Conservation (phyloP, 2,888 invertebrate genomes). For the Nemurella pictetii region DNA sequence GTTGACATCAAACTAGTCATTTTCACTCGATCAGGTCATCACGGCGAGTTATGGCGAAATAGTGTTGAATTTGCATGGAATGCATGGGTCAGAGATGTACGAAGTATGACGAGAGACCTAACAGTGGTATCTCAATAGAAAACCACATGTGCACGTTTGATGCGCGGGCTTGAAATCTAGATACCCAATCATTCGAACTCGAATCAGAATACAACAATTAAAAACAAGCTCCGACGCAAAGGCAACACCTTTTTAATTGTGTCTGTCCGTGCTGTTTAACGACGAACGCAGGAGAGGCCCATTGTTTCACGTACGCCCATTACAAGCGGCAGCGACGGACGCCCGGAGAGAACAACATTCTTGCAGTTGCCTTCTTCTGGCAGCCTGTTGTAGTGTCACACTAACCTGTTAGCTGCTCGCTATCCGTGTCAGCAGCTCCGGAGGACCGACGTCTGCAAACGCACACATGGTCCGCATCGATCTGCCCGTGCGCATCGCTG, state of each 20-base stretch:
- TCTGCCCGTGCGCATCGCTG: too few species aligned
- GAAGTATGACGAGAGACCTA: neutral
- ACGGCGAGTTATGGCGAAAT: neutral
- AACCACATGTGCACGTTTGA: neutral
- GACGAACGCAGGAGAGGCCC: neutral
- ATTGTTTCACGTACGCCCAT: neutral
- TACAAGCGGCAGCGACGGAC: neutral
- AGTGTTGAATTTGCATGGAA: neutral
- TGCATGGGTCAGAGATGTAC: neutral
- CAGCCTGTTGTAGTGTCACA: neutral
- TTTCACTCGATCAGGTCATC: neutral
- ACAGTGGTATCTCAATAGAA: neutral
- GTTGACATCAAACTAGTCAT: neutral
- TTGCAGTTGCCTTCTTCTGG: neutral
- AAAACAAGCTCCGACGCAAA: neutral
- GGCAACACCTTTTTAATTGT: neutral
- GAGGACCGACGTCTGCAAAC: neutral
- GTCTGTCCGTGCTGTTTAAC: neutral
- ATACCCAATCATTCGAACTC: neutral
- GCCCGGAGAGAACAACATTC: neutral
- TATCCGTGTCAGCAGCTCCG: neutral
- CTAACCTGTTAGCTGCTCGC: neutral
- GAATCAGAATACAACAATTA: neutral
- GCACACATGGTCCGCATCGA: too few species aligned
- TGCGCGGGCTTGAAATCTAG: neutral